These are phyloP conservation scores for Eonycteris spelaea DNA, from an alignment of 2,113 vertebrate species.

Conservation along the genomic window DNA sequence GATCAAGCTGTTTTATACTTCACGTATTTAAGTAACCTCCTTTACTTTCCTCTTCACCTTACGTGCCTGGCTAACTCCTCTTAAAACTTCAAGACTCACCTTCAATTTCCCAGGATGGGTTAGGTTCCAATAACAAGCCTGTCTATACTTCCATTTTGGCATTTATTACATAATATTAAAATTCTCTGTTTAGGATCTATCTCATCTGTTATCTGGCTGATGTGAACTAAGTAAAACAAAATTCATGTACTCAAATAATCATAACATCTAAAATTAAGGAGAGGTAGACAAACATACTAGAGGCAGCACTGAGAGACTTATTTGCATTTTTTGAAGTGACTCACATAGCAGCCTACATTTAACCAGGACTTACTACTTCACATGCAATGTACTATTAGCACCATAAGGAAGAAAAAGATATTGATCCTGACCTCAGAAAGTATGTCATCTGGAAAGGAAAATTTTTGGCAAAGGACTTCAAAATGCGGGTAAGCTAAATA, in stretches of 20 bases:
- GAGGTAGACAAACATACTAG: not conserved
- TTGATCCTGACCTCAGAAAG: not conserved
- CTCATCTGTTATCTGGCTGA: not conserved
- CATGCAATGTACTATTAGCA: not conserved
- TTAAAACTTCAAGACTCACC: not conserved
- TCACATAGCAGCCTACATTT: not conserved
- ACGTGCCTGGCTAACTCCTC: not conserved
- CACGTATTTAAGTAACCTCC: not conserved
- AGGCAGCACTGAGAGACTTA: not conserved
- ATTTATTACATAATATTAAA: not conserved
- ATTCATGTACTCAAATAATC: not conserved
- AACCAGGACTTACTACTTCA: not conserved
- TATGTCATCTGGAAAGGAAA: not conserved
- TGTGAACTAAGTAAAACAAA: conserved; percentile 18
- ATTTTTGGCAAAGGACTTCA: conserved; percentile 22
- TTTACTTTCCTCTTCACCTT: not conserved
- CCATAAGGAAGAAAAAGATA: not conserved
- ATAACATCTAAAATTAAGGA: conserved; percentile 14
- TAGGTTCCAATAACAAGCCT: not conserved
- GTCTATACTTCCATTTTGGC: not conserved
- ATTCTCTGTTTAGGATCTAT: not conserved
- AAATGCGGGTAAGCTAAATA: not conserved
- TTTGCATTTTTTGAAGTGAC: not conserved
- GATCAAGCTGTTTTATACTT: not conserved
- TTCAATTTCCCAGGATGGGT: not conserved